Evolutionary conservation across 2,797 vertebrate species (phyloP).

Genomic region (Hirundo rustica): DNA sequence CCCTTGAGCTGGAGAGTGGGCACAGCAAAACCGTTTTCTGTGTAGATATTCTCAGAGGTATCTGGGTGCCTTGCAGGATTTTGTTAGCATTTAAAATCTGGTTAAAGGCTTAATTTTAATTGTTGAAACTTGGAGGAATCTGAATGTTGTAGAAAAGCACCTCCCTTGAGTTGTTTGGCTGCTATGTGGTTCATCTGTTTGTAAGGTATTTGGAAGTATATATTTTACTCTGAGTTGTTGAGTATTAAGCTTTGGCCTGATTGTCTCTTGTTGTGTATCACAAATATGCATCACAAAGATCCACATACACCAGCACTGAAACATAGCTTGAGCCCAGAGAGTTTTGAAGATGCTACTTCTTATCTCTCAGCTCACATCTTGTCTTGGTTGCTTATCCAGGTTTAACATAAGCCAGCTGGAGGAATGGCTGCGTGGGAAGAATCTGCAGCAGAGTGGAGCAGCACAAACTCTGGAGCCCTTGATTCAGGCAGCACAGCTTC

Average conservation of each 20-base stretch:
- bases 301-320: not conserved
- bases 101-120: not conserved
- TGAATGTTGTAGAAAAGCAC: not conserved
- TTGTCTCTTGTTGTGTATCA: not conserved
- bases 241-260: not conserved
- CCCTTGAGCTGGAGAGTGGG: not conserved
- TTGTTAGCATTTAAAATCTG: not conserved
- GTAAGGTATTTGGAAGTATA: not conserved
- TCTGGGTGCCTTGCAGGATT: not conserved
- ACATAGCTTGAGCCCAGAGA: too few relatives aligned
- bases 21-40: not conserved
- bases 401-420: constrained; percentile 96
- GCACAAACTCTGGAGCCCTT: constrained; percentile 86
- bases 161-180: not conserved
- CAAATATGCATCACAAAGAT: not conserved
- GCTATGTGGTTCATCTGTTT: not conserved
- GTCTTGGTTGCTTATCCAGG: constrained; percentile 64
- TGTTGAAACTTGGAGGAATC: not conserved
- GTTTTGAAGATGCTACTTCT: not conserved
- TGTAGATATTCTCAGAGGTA: not conserved
- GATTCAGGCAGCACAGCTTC: constrained; percentile 93
- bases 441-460: constrained; percentile 85
- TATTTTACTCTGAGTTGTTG: not conserved
- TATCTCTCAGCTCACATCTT: not conserved
- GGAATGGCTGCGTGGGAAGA: constrained; percentile 90